Percentiles rank a stretch among this genome's conserved stretches.
Evolutionary conservation across 2,888 invertebrate species (phyloP).

Genomic region (Ephialtes manifestator): DNA sequence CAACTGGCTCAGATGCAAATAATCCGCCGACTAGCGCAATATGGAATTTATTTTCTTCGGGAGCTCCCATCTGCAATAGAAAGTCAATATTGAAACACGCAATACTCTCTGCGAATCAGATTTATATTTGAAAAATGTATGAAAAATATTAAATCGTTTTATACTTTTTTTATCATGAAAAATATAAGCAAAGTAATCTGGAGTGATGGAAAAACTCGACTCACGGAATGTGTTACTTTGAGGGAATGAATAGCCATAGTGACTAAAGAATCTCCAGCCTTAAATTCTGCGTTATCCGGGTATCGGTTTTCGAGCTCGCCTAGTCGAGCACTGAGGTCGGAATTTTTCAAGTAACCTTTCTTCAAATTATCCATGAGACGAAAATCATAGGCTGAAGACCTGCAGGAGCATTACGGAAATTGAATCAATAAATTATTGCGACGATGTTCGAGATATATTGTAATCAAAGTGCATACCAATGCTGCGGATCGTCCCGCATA

Average conservation of each 20-base stretch:
- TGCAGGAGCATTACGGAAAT: conserved; percentile 64
- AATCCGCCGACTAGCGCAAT: conserved; percentile 94
- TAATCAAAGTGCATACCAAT: conserved; percentile 88
- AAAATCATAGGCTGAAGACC: conserved; percentile 93
- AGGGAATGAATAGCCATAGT: conserved; percentile 90
- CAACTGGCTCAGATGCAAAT: conserved; percentile 93
- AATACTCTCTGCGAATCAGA: neutral
- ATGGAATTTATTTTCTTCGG: conserved; percentile 94
- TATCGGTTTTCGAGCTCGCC: conserved; percentile 90
- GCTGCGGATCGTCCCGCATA: conserved; percentile 92
- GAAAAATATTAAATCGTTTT: too few relatives aligned
- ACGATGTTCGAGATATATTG: neutral
- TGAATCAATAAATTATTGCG: conserved; percentile 38
- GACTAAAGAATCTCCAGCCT: conserved; percentile 90
- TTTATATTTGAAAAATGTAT: too few relatives aligned
- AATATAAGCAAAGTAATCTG: neutral
- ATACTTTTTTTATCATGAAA: too few relatives aligned
- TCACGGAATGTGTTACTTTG: conserved; percentile 91
- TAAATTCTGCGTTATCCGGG: conserved; percentile 89
- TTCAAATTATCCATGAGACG: conserved; percentile 86
- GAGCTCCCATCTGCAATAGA: conserved; percentile 89
- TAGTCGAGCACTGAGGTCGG: conserved; percentile 89
- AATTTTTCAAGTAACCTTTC: conserved; percentile 80
- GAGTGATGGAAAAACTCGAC: conserved; percentile 67
- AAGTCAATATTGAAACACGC: neutral